These are phyloP conservation scores for Rhabdornis inornatus DNA, from an alignment of 2,113 vertebrate genomes.

Conservation along the genomic window DNA sequence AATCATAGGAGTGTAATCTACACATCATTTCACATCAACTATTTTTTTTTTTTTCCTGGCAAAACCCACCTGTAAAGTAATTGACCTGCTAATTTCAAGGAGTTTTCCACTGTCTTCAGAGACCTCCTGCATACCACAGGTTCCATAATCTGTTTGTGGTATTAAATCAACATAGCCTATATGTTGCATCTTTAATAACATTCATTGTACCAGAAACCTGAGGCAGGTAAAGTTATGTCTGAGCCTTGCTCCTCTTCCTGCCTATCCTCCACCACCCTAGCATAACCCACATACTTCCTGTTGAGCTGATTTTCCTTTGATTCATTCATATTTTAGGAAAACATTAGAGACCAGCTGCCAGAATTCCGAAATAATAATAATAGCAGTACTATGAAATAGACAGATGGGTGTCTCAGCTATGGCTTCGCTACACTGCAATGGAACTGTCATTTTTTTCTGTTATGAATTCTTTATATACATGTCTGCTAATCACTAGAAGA, in stretches of 20 bases:
- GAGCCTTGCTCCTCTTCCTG: not conserved
- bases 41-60: not conserved
- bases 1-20: not conserved
- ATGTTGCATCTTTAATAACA: not conserved
- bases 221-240: not conserved
- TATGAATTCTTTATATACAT: not conserved
- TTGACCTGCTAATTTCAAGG: not conserved
- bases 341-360: not conserved
- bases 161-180: not conserved
- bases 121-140: not conserved
- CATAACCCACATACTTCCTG: not conserved
- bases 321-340: not conserved
- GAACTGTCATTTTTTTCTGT: not conserved
- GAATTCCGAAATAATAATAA: not conserved
- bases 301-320: not conserved
- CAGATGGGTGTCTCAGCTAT: not conserved
- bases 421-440: not conserved
- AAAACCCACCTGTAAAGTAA: not conserved
- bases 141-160: not conserved
- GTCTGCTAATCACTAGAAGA: conserved; percentile 10
- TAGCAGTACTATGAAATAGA: not conserved
- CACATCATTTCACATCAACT: not conserved
- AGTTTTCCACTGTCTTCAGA: not conserved
- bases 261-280: not conserved
- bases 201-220: accelerated